Conservation (phyloP, 2,888 invertebrate genomes). For the Eudasyphora cyanicolor region DNA sequence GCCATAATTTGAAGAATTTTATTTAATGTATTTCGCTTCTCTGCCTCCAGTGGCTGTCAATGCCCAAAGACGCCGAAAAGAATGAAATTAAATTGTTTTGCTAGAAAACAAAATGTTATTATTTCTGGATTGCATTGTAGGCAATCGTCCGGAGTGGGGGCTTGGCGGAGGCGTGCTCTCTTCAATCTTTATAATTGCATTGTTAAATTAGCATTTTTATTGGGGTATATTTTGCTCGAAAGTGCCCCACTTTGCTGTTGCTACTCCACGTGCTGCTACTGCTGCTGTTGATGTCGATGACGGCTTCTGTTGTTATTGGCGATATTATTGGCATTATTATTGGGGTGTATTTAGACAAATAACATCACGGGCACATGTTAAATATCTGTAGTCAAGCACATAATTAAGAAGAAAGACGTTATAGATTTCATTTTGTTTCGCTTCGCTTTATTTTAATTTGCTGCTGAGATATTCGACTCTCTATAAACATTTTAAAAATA, state of each 20-base stretch:
- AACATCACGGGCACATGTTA: slow-evolving; percentile 40
- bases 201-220: slow-evolving; percentile 50
- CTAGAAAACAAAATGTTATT: slow-evolving; percentile 6
- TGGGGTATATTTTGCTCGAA: slow-evolving; percentile 20
- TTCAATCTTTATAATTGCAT: slow-evolving; percentile 23
- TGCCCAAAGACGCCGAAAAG: background rate
- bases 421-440: background rate
- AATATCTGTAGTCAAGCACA: slow-evolving; percentile 49
- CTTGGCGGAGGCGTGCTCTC: background rate
- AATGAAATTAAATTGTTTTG: background rate
- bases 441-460: background rate
- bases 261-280: background rate
- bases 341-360: slow-evolving; percentile 9
- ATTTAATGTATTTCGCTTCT: background rate
- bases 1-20: slow-evolving; percentile 5
- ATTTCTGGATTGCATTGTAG: slow-evolving; percentile 7
- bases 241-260: background rate
- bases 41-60: background rate
- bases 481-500: background rate
- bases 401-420: slow-evolving; percentile 49
- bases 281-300: background rate
- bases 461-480: background rate
- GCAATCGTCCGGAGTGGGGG: too few relatives aligned
- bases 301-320: background rate
- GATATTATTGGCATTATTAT: background rate